Conservation (phyloP, 1,140 invertebrate genomes). For the Nomia melanderi region DNA sequence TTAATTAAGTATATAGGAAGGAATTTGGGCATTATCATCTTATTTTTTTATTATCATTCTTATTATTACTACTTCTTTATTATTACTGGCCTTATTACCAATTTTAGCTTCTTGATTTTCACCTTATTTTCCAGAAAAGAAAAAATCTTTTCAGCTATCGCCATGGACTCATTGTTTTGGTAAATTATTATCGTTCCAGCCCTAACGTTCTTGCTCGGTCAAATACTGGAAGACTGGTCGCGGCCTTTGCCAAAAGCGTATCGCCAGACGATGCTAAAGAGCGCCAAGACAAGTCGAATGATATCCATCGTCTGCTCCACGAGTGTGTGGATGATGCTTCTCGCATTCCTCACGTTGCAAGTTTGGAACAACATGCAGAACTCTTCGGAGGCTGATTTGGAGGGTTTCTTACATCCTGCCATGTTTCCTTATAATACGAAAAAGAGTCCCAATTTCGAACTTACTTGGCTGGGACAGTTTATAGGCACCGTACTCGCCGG, state of each 20-base stretch:
- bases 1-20: no score
- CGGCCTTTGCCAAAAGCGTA: not conserved
- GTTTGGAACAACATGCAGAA: slow-evolving; percentile 25
- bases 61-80: no score
- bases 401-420: slow-evolving; percentile 18
- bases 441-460: slow-evolving; percentile 77
- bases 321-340: slow-evolving; percentile 5
- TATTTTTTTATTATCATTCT: no score
- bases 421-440: slow-evolving; percentile 78
- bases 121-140: no score
- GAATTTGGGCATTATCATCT: no score
- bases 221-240: slow-evolving; percentile 39
- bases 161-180: no score
- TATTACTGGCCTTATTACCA: no score
- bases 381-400: slow-evolving; percentile 5
- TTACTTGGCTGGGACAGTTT: slow-evolving; percentile 78
- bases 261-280: slow-evolving; percentile 35
- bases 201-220: not conserved
- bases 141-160: no score
- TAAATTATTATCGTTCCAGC: not conserved
- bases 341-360: slow-evolving; percentile 26
- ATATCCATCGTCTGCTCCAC: slow-evolving; percentile 39
- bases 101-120: no score
- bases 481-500: slow-evolving; percentile 69
- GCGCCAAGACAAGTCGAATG: slow-evolving; percentile 16